phyloP scores from a whole-genome alignment of 1,140 invertebrate species.

The Epicauta chinensis region DNA sequence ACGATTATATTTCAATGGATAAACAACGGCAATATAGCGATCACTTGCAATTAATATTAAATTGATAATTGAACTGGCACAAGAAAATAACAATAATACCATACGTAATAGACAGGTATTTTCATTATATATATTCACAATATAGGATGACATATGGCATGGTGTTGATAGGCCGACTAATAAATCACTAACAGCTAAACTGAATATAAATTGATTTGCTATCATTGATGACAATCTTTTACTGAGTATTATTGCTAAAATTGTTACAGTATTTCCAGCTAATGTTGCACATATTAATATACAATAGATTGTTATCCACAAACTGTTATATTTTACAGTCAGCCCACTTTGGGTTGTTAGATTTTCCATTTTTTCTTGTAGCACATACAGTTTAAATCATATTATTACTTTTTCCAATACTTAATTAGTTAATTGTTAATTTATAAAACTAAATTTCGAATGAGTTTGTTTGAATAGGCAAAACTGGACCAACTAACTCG shows the following conservation, averaged over 20 bases:
- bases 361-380: constrained; percentile 4
- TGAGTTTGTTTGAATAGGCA: background rate
- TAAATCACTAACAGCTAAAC: constrained; percentile 65
- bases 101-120: constrained; percentile 61
- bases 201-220: constrained; percentile 68
- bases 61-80: constrained; percentile 71
- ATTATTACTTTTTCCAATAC: no score
- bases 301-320: constrained; percentile 5
- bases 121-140: constrained; percentile 52
- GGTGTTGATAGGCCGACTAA: constrained; percentile 65
- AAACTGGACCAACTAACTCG: constrained; percentile 2
- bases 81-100: constrained; percentile 63
- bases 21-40: constrained; percentile 74
- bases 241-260: constrained; percentile 60
- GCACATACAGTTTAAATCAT: no score
- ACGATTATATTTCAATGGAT: constrained; percentile 68
- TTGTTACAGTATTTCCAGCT: constrained; percentile 63
- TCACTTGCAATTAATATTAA: constrained; percentile 78
- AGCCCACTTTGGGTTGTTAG: background rate
- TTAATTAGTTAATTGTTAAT: no score
- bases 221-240: constrained; percentile 56
- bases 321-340: background rate
- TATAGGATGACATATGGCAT: constrained; percentile 66
- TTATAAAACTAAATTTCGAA: constrained; percentile 1
- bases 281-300: constrained; percentile 56